phyloP scores from a whole-genome alignment of 1,140 invertebrate genomes.

The honey bee (Apis mellifera) region DNA sequence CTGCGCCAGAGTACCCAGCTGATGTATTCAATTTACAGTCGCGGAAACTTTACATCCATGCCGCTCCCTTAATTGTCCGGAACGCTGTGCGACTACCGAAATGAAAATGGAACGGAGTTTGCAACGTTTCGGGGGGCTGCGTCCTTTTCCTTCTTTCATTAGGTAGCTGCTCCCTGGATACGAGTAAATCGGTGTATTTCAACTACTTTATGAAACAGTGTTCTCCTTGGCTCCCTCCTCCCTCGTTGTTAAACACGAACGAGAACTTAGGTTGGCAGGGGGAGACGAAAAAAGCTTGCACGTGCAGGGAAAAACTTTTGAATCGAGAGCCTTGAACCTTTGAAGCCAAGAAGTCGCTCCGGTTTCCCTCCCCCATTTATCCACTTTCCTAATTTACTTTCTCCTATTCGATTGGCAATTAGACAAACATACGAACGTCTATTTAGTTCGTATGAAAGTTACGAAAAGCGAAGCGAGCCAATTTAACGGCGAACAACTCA shows the following conservation, averaged over 20 bases:
- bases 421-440: neutral
- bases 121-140: too few species aligned
- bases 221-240: neutral
- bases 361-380: too few species aligned
- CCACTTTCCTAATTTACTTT: too few species aligned
- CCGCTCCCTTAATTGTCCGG: neutral
- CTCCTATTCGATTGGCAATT: neutral
- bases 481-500: neutral
- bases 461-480: neutral
- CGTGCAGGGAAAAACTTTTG: neutral
- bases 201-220: slow-evolving; percentile 6
- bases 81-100: neutral
- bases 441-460: neutral
- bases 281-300: neutral
- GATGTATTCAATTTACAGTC: neutral
- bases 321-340: too few species aligned
- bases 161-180: neutral
- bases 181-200: neutral
- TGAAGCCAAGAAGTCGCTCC: too few species aligned
- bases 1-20: neutral
- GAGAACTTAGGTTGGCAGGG: neutral
- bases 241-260: neutral
- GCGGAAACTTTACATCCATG: neutral
- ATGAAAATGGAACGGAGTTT: slow-evolving; percentile 8
- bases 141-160: neutral